Conservation (phyloP, 2,888 invertebrate species). For the Conops quadrifasciatus region DNA sequence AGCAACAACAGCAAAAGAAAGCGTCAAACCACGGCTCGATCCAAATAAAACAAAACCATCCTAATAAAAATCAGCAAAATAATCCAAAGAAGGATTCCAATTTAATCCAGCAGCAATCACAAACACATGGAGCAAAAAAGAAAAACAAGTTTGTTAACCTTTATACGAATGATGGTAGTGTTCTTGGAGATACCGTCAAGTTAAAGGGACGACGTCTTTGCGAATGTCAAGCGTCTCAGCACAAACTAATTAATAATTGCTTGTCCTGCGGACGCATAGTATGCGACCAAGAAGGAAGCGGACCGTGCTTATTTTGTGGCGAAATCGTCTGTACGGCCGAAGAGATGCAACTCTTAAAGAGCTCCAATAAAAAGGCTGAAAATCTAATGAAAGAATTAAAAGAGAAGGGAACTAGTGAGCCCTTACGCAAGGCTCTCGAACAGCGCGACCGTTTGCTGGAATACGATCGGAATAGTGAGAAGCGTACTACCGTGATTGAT, state of each 20-base stretch:
- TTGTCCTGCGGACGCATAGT: constrained; percentile 92
- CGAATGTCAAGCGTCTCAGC: constrained; percentile 91
- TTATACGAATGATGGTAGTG: constrained; percentile 76
- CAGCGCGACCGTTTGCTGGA: constrained; percentile 84
- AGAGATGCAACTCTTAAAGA: constrained; percentile 73
- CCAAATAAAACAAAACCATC: constrained; percentile 41
- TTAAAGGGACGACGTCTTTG: constrained; percentile 84
- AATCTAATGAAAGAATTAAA: constrained; percentile 73
- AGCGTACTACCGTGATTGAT: constrained; percentile 70
- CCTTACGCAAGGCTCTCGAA: constrained; percentile 77
- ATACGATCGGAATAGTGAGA: constrained; percentile 80
- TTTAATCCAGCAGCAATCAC: constrained; percentile 34
- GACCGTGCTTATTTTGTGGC: constrained; percentile 94
- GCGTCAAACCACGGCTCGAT: constrained; percentile 36
- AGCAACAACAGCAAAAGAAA: constrained; percentile 42
- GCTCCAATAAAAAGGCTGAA: constrained; percentile 75
- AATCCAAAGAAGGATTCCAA: constrained; percentile 33
- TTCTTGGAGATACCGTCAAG: constrained; percentile 68
- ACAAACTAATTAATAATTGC: constrained; percentile 92
- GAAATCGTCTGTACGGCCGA: constrained; percentile 82
- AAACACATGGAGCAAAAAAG: constrained; percentile 66
- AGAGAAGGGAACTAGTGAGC: constrained; percentile 74
- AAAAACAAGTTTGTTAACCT: constrained; percentile 79
- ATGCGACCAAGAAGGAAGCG: constrained; percentile 95
- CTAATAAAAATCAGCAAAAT: not conserved